Conservation (phyloP, 2,797 vertebrate species). For the Macrochelys suwanniensis region DNA sequence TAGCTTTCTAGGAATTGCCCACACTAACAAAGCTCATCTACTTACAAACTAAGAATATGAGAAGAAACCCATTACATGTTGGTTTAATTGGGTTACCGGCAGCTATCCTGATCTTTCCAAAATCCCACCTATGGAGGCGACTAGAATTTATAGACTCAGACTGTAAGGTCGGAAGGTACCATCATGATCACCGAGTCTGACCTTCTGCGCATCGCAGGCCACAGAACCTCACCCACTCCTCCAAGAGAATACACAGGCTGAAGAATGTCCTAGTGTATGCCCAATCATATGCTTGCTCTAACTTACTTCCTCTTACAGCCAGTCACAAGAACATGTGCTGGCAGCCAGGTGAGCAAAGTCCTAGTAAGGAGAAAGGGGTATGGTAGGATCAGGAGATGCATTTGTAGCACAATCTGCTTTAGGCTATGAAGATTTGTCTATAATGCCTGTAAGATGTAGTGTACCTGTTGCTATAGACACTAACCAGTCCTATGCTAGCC, state of each 20-base stretch:
- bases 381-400: neutral
- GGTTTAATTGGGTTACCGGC: fast-evolving
- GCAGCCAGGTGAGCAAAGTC: neutral
- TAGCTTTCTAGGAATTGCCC: neutral
- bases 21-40: neutral
- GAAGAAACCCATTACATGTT: neutral
- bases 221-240: fast-evolving
- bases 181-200: too few relatives aligned
- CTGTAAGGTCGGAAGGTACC: too few relatives aligned
- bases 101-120: neutral
- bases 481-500: neutral
- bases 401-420: neutral
- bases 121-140: neutral
- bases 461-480: neutral
- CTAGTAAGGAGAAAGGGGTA: neutral
- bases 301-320: neutral
- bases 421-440: fast-evolving
- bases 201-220: neutral
- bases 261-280: neutral
- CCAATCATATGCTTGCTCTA: fast-evolving
- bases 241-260: neutral
- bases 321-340: neutral
- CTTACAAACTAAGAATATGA: neutral
- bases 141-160: neutral
- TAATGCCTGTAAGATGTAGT: neutral